These are phyloP conservation scores for Chrysomela aeneicollis DNA, from an alignment of 2,888 invertebrate genomes.

Conservation along the genomic window DNA sequence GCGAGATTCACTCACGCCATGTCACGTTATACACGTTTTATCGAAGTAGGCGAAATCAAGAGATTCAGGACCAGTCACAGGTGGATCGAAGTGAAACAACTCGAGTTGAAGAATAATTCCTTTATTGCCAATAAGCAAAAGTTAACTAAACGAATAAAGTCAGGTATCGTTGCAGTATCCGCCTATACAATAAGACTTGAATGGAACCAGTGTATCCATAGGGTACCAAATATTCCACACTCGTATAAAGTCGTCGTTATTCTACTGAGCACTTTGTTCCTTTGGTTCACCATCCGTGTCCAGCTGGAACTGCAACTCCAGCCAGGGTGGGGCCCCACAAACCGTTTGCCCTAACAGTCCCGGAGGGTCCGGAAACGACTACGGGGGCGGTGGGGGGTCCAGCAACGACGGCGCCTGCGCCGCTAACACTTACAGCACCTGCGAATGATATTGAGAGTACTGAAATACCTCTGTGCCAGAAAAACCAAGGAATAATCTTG, in stretches of 20 bases:
- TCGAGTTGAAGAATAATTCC: background rate
- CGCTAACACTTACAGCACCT: constrained; percentile 43
- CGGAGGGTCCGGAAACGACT: constrained; percentile 51
- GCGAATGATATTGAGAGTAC: background rate
- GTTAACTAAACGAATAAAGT: background rate
- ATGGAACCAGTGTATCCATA: background rate
- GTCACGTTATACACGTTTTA: too few relatives aligned
- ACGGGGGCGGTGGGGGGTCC: constrained; percentile 52
- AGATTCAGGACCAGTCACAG: background rate
- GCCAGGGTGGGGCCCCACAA: constrained; percentile 53
- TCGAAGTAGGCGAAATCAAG: too few relatives aligned
- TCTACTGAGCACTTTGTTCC: too few relatives aligned
- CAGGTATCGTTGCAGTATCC: constrained; percentile 25
- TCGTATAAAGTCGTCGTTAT: background rate
- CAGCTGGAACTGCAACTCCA: constrained; percentile 43
- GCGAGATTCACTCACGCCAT: too few relatives aligned
- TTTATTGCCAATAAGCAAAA: constrained; percentile 2
- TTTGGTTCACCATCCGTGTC: constrained; percentile 21
- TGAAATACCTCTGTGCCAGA: too few relatives aligned
- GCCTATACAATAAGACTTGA: constrained; percentile 23
- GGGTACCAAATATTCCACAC: background rate
- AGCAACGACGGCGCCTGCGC: constrained; percentile 47
- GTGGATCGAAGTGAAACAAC: too few relatives aligned
- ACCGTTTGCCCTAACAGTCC: constrained; percentile 55
- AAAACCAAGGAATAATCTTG: too few relatives aligned